Conservation (phyloP, 2,888 invertebrate genomes). For the Petrolisthes manimaculis region DNA sequence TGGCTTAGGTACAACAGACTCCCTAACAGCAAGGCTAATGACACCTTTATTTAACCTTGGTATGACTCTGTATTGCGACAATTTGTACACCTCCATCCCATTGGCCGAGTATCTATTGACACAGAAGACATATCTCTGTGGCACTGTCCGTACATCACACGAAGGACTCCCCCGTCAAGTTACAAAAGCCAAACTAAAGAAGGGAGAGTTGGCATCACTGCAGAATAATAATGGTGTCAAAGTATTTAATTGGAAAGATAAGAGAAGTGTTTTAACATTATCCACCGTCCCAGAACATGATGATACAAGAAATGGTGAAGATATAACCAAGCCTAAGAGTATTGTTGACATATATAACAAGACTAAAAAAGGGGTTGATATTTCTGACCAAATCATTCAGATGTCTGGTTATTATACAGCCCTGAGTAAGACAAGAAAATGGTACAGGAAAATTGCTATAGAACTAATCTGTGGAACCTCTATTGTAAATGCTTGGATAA, state of each 20-base stretch:
- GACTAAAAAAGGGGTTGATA: slow-evolving; percentile 48
- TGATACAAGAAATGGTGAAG: slow-evolving; percentile 9
- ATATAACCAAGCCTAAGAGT: slow-evolving; percentile 32
- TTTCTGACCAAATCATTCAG: slow-evolving; percentile 47
- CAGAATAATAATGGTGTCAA: slow-evolving; percentile 29
- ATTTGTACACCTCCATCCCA: slow-evolving; percentile 40
- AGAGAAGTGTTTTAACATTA: slow-evolving; percentile 29
- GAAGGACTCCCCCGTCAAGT: slow-evolving; percentile 35
- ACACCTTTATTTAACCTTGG: slow-evolving; percentile 18
- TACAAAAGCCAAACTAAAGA: slow-evolving; percentile 37
- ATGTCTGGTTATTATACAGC: slow-evolving; percentile 39
- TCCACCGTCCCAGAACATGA: slow-evolving; percentile 43
- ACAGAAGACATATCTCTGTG: slow-evolving; percentile 44
- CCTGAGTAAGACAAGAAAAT: slow-evolving; percentile 35
- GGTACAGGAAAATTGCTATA: slow-evolving; percentile 31
- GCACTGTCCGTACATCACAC: slow-evolving; percentile 23
- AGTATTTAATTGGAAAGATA: slow-evolving; percentile 46
- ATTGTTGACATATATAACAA: slow-evolving; percentile 36
- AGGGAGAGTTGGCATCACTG: slow-evolving; percentile 25
- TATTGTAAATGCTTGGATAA: slow-evolving; percentile 26
- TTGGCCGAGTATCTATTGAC: slow-evolving; percentile 25
- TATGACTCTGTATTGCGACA: slow-evolving; percentile 30
- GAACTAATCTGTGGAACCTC: slow-evolving; percentile 37
- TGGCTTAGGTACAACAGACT: slow-evolving; percentile 26
- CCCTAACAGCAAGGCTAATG: slow-evolving; percentile 18